Base-by-base conservation (phyloP, 2,113 vertebrate species). In the Phalacrocorax brasilianus region DNA sequence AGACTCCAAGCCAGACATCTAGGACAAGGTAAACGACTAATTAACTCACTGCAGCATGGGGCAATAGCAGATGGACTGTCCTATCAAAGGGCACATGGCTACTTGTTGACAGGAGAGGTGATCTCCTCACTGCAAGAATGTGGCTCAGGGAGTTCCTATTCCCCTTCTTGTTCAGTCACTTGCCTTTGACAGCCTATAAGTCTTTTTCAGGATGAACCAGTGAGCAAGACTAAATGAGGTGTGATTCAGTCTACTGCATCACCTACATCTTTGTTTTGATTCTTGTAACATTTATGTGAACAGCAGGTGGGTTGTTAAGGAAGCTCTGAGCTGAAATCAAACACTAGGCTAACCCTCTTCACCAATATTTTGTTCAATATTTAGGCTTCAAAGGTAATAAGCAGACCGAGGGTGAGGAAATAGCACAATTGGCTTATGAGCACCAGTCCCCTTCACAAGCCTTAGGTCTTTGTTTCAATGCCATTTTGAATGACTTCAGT, bases 1-100 rank as follows among this genome's bases (percentile, higher is more conserved):
- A 92, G 70, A 65, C 49, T 85, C 58, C 30, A 42, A 87, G 88
- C 49, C 92, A 96, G 75, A 78, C 77, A 95, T 83, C 71, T 78
- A 50, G 82, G 86, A 79, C 94, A 88, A 88, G 85, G 63, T 16
- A 88, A 96, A 77, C 0, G 27, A 84, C 71, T 88, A 44, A 88
- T 94, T 71, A 89, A 77, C 30, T 66, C 80, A 21, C n/a, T 89
- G 27, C 47, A 55, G 55, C 44, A 35, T 35, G 70, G 85, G 78
- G 68, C 72, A 80, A 33, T 1, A 67, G 70, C 66, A 63, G 52
- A 66, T 13, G 42, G 61, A 72, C 73, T 72, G 63, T 27, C 63
- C 89, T 50, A 27, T 33, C 52, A 44, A 20, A 18, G 33, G 50
- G 38, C 42, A 85, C 26, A 3, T 17, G 62, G 84, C 53, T 49